A percentile compares a stretch with the other conserved stretches of the same genome.
These are phyloP conservation scores for Argentina silus DNA, from an alignment of 2,797 vertebrate species.

Conservation along the genomic window DNA sequence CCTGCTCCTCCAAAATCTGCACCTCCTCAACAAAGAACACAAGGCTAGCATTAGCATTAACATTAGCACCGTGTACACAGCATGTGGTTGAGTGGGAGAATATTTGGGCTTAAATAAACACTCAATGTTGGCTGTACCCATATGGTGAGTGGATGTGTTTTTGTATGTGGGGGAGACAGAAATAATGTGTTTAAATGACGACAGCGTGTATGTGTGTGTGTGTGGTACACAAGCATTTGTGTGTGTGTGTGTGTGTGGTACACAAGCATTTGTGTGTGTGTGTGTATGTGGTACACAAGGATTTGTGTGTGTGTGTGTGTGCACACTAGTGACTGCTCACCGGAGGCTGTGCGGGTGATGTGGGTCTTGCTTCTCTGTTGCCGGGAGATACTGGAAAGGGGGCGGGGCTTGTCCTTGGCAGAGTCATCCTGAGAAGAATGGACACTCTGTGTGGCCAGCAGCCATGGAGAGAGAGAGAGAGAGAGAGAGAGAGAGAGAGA, in stretches of 20 bases:
- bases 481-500: not conserved
- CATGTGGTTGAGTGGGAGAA: not conserved
- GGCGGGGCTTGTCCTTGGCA: constrained; percentile 78
- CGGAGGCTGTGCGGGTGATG: constrained; percentile 90
- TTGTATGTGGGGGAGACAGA: not conserved
- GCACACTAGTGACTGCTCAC: constrained; percentile 66
- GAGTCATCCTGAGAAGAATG: constrained; percentile 87
- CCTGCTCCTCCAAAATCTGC: constrained; percentile 82
- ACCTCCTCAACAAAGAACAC: constrained; percentile 63
- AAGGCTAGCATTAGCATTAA: too few species aligned
- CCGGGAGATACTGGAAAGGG: constrained; percentile 82
- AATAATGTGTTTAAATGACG: not conserved
- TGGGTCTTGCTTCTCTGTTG: constrained; percentile 88
- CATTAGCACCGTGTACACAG: not conserved
- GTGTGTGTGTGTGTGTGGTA: not conserved
- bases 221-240: not conserved
- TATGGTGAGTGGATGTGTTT: not conserved
- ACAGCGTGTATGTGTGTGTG: not conserved
- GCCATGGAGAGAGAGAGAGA: not conserved
- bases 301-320: not conserved
- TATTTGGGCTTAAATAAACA: not conserved
- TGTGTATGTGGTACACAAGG: not conserved
- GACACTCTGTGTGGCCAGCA: constrained; percentile 76
- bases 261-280: constrained; percentile 7
- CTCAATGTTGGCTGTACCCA: not conserved